Base-by-base conservation (phyloP, 2,797 vertebrate species). In the Lutjanus campechanus region DNA sequence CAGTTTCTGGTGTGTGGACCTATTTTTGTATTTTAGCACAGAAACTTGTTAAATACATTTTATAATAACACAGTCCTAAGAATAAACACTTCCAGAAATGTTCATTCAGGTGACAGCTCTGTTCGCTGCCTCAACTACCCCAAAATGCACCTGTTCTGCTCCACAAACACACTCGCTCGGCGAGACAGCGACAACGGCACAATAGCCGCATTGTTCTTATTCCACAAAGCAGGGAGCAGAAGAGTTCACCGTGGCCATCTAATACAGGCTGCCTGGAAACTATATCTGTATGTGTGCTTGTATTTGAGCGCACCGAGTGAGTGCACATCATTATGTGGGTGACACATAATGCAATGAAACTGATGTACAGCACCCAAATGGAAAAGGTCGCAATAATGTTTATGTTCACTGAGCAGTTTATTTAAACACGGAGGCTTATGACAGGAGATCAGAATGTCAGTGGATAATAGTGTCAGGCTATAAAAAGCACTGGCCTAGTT, bases 171-270 rank as follows among this genome's bases (percentile, higher is more conserved):
- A 70, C 78, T 74, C 67, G 77, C 69, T 78, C 80, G 64, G 74
- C 53, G 62, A 81, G 73, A 81, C 74, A 51, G 83, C 69, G 62
- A 80, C 78, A 11, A 20, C 3, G 11, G 76, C 77, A 93, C 91
- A 88, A 91, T 68, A 77, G 67, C 54, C 2, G 10, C 72, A 86
- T 82, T 93, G 88, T 92, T 82, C 73, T 69, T 40, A 3, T 40
- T 36, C 17, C 61, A 76, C 46, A 65, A 79, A 75, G 62, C 70
- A 67, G 63, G 43, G 85, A 86, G 70, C 65, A 82, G 46, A 50
- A 0, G 62, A 85, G 85, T 85, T 90, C 81, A 82, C 20, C 46
- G 58, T 76, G 65, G 78, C 61, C 58, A 17, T 79, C 54, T 76
- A 50, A 80, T 47, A 46, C 62, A 70, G 54, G 44, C 50, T 41